Evolutionary conservation across 2,797 vertebrate genomes (phyloP).

Genomic region (Chelidonichthys spinosus): DNA sequence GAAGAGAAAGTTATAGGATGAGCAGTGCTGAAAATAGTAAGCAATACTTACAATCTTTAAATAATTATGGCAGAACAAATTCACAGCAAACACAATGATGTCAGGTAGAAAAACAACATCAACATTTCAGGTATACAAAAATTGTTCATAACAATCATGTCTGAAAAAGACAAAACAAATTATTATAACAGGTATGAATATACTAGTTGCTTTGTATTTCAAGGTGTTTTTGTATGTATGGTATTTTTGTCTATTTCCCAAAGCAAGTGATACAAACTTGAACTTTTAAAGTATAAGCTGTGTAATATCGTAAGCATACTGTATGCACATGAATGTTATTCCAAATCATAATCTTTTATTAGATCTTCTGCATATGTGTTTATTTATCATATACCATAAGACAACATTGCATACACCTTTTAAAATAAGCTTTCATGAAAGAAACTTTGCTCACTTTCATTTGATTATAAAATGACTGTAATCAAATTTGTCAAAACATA

Average conservation of each 20-base stretch:
- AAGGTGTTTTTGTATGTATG: slow-evolving; percentile 38
- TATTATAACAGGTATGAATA: slow-evolving; percentile 1
- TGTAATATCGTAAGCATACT: slow-evolving; percentile 6
- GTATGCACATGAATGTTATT: slow-evolving; percentile 32
- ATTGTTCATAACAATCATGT: neutral
- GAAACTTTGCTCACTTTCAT: neutral
- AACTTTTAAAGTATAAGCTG: slow-evolving; percentile 10
- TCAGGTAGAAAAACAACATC: neutral
- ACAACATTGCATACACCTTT: neutral
- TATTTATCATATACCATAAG: slow-evolving; percentile 15
- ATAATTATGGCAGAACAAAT: slow-evolving; percentile 5
- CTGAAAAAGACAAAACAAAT: slow-evolving; percentile 12
- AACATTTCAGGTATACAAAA: slow-evolving; percentile 8
- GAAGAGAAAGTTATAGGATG: neutral
- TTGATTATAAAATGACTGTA: neutral
- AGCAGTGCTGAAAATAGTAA: slow-evolving; percentile 13
- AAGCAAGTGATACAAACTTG: slow-evolving; percentile 2
- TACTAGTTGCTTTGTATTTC: slow-evolving; percentile 21
- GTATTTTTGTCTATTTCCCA: slow-evolving; percentile 17
- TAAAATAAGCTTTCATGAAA: slow-evolving; percentile 8
- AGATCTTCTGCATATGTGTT: slow-evolving; percentile 17
- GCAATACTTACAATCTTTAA: slow-evolving; percentile 4
- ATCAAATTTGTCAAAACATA: slow-evolving; percentile 8
- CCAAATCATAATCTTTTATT: neutral
- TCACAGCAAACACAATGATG: neutral